These are phyloP conservation scores for Parotia lawesii DNA, from an alignment of 2,113 vertebrate genomes.

Conservation along the genomic window DNA sequence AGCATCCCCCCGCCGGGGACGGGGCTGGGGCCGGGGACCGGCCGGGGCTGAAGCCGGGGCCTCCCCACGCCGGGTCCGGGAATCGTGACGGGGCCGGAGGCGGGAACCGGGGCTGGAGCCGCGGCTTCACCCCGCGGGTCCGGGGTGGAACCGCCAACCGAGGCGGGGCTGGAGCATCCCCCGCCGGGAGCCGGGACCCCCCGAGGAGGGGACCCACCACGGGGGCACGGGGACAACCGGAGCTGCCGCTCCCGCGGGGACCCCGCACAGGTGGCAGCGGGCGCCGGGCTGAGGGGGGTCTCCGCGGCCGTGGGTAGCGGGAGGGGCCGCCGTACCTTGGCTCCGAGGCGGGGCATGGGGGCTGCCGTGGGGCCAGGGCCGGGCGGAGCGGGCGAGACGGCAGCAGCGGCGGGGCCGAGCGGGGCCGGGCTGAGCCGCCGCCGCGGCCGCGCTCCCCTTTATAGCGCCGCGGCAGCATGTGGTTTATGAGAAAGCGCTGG, in stretches of 20 bases:
- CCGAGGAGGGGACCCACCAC: neutral
- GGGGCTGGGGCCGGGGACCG: neutral
- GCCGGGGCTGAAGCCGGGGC: neutral
- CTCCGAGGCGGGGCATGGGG: neutral
- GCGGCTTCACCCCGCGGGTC: neutral
- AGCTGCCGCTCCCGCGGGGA: neutral
- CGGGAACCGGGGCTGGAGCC: neutral
- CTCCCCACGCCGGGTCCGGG: neutral
- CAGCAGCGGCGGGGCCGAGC: neutral
- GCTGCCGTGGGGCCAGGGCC: neutral
- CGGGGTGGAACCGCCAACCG: neutral
- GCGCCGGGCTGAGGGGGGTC: neutral
- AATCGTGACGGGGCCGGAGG: neutral
- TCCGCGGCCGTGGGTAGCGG: neutral
- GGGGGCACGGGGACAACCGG: neutral
- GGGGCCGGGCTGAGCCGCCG: neutral
- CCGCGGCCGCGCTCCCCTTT: slow-evolving; percentile 16
- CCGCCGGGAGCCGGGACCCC: neutral
- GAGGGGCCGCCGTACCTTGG: slow-evolving; percentile 10
- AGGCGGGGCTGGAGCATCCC: neutral
- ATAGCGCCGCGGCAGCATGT: slow-evolving; percentile 62
- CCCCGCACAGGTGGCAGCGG: neutral
- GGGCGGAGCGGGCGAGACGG: neutral
- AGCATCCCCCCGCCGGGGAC: neutral
- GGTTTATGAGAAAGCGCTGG: slow-evolving; percentile 77